A percentile compares a stretch with the other conserved stretches of the same genome.
These are phyloP conservation scores for Diloba caeruleocephala DNA, from an alignment of 2,888 invertebrate genomes.

Conservation along the genomic window DNA sequence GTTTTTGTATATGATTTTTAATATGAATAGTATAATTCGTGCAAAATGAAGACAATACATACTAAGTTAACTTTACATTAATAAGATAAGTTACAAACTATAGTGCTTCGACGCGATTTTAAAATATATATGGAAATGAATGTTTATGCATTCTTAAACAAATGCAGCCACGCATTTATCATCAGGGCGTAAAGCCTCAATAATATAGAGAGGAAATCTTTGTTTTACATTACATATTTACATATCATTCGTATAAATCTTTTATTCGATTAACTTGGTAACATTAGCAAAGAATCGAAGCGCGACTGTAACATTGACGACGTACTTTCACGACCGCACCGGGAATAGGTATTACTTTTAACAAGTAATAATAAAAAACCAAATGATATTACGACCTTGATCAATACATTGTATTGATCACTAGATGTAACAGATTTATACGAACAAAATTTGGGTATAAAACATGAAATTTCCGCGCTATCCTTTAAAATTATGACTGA, in stretches of 20 bases:
- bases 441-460: background rate
- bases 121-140: conserved; percentile 64
- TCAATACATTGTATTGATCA: too few species aligned
- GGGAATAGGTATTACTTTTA: too few species aligned
- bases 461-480: conserved; percentile 35
- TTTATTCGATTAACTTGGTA: too few species aligned
- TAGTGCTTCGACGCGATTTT: conserved; percentile 61
- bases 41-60: conserved; percentile 40
- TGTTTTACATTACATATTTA: conserved; percentile 10
- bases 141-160: conserved; percentile 84
- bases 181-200: conserved; percentile 69
- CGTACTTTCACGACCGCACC: too few species aligned
- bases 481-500: conserved; percentile 78
- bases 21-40: conserved; percentile 23
- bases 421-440: background rate
- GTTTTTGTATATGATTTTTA: conserved; percentile 6
- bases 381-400: too few species aligned
- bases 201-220: conserved; percentile 51
- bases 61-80: conserved; percentile 22
- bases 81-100: conserved; percentile 59
- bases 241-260: background rate
- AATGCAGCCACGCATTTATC: conserved; percentile 76
- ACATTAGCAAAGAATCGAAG: background rate
- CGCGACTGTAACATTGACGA: too few species aligned
- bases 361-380: too few species aligned